These are phyloP conservation scores for Vipera latastei DNA, from an alignment of 2,797 vertebrate genomes.

Conservation along the genomic window DNA sequence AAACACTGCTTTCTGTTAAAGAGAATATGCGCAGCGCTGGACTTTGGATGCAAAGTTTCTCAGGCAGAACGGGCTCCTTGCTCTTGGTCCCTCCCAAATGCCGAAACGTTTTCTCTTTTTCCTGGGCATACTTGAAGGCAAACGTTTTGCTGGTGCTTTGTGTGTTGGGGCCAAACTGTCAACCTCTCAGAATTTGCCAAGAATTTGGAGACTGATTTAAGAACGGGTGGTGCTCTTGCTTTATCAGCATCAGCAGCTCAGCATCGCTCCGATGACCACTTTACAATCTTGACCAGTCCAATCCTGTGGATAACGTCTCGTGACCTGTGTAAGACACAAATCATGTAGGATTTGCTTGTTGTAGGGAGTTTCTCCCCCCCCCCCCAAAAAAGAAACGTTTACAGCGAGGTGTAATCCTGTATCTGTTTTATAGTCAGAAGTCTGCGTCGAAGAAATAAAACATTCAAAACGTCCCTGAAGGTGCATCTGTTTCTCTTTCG, in stretches of 20 bases:
- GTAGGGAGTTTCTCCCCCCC: background rate
- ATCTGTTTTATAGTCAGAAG: no score
- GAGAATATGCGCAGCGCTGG: background rate
- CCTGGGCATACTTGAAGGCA: slow-evolving; percentile 28
- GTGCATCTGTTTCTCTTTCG: background rate
- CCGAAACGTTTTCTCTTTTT: background rate
- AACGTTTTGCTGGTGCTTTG: background rate
- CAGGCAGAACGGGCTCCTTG: background rate
- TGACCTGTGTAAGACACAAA: background rate
- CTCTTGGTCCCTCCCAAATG: background rate
- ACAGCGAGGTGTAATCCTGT: background rate
- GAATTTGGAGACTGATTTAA: background rate
- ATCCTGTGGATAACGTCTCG: slow-evolving; percentile 22
- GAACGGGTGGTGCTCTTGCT: background rate
- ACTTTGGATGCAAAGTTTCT: background rate
- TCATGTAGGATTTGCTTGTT: background rate
- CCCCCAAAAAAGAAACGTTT: background rate
- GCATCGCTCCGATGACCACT: background rate
- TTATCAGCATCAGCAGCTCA: background rate
- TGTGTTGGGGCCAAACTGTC: slow-evolving; percentile 25
- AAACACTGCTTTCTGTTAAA: background rate
- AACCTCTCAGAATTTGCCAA: slow-evolving; percentile 11
- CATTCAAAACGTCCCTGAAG: background rate
- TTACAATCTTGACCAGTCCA: background rate
- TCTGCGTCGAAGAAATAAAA: background rate